These are phyloP conservation scores for Campylorhamphus procurvoides DNA, from an alignment of 2,113 vertebrate species.

Conservation along the genomic window DNA sequence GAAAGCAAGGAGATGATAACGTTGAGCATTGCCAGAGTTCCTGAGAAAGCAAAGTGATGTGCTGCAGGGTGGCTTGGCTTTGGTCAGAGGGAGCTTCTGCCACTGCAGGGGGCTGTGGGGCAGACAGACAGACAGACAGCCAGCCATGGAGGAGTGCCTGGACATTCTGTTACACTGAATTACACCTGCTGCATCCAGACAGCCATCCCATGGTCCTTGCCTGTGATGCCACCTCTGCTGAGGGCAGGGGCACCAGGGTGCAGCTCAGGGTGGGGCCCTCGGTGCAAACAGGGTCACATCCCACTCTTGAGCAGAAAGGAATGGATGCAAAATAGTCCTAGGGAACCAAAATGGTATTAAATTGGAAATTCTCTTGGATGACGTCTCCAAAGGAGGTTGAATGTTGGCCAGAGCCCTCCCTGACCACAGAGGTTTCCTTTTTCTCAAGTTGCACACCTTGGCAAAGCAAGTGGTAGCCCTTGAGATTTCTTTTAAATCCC, in stretches of 20 bases:
- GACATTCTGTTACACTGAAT: background rate
- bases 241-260: fast-evolving
- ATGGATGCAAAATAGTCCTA: background rate
- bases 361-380: background rate
- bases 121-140: background rate
- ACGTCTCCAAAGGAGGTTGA: background rate
- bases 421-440: background rate
- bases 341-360: background rate
- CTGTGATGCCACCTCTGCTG: background rate
- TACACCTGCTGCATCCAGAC: background rate
- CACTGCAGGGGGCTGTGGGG: background rate
- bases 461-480: background rate
- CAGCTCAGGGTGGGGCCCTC: background rate
- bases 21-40: background rate
- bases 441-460: background rate
- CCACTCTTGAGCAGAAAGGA: background rate
- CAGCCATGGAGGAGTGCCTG: background rate
- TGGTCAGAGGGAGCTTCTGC: background rate
- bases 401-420: background rate
- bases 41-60: background rate
- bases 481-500: background rate
- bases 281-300: fast-evolving
- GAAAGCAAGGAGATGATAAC: background rate
- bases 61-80: background rate
- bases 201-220: background rate